Evolutionary conservation across 1,140 invertebrate genomes (phyloP), one percentile per base, ranked within the genome.

Genomic region (Nylanderia fulva): DNA sequence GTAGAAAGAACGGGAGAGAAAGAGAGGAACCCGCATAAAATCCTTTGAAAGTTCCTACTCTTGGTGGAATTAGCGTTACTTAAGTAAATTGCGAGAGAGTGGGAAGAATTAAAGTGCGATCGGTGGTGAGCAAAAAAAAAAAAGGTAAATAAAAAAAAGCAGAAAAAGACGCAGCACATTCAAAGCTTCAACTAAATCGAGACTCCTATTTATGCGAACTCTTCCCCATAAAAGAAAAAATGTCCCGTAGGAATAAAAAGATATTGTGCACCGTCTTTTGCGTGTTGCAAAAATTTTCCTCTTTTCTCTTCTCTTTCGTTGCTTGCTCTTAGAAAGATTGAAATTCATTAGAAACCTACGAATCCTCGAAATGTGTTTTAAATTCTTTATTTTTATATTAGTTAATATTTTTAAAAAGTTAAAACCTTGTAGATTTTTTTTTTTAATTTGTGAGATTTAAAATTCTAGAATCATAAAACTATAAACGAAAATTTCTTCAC

Each of bases 11-110:
- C n/a, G n/a, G 42, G 39, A 79, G 15, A 36, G 56, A 63, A 13
- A 48, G 8, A n/a, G 33, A 45, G 5, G 13, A 39, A 27, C 45
- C 27, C 45, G 33, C 42, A 45, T 79, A 84, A 84, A 42, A 66
- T 84, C 74, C 82, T 82, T 82, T 72, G 66, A 82, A 82, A 72
- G 77, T 82, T 82, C 66, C 77, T 82, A 33, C 77, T 48, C 66
- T 36, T 36, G 77, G 66, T 48, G 66, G 77, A 82, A 82, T 82
- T 82, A 84, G 82, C 74, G 45, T 63, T 63, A 84, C 82, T 63
- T 84, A 84, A 84, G 61, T 66, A 77, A 84, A 84, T 84, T 84
- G 74, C 76, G 84, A 84, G 80, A 68, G 86, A 54, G 75, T 63
- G 66, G 76, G 80, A 82, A 74, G 72, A 63, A 64, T 63, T 86